Evolutionary conservation across 2,113 vertebrate species (phyloP).

Genomic region (Paraplagusia blochii): DNA sequence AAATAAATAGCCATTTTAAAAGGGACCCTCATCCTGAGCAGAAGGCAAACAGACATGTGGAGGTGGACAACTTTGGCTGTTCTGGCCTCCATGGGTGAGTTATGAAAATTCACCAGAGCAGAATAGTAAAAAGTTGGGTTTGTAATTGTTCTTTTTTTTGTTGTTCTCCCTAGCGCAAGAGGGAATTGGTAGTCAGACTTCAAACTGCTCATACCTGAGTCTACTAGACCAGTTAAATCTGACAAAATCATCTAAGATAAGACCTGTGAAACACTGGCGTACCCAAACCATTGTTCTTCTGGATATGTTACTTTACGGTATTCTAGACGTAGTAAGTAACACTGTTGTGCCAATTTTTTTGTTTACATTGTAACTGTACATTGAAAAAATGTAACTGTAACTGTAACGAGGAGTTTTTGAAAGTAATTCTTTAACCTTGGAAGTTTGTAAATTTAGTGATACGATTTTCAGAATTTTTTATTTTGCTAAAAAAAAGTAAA

Average conservation of each 20-base stretch:
- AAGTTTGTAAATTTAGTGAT: too few relatives aligned
- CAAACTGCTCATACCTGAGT: constrained; percentile 71
- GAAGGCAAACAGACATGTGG: constrained; percentile 26
- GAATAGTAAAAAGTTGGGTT: too few relatives aligned
- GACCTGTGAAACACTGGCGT: constrained; percentile 69
- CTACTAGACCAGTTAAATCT: constrained; percentile 70
- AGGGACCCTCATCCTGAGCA: neutral
- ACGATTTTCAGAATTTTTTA: too few relatives aligned
- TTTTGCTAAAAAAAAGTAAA: too few relatives aligned
- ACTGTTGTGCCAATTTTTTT: neutral
- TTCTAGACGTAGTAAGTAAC: constrained; percentile 68
- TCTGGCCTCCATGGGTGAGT: constrained; percentile 32
- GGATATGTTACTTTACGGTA: constrained; percentile 62
- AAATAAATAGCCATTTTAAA: neutral
- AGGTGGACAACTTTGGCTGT: neutral
- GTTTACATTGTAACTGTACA: neutral
- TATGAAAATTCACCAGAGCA: neutral
- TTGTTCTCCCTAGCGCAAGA: neutral
- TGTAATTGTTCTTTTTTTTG: neutral
- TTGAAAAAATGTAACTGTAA: too few relatives aligned
- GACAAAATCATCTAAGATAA: constrained; percentile 37
- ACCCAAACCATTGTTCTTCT: constrained; percentile 45
- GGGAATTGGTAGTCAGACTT: constrained; percentile 4
- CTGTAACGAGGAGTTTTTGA: too few relatives aligned
- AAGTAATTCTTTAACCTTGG: too few relatives aligned